Conservation (phyloP, 2,113 vertebrate species). For the Ancistrus triradiatus region DNA sequence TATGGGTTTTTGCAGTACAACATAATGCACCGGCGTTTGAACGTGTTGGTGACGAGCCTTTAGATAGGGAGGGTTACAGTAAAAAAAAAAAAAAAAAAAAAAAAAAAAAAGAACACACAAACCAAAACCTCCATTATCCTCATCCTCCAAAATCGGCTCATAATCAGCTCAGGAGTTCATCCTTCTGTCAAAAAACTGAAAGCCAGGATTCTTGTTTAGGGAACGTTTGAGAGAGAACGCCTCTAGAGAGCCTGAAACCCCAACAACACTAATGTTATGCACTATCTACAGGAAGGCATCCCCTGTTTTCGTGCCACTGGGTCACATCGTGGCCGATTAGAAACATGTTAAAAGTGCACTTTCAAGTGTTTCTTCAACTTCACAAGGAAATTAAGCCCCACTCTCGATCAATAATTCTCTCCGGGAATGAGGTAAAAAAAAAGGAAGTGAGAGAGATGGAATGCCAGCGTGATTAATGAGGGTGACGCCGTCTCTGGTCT, state of each 20-base stretch:
- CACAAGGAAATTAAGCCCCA: conserved; percentile 66
- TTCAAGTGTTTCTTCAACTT: conserved; percentile 57
- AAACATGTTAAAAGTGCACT: conserved; percentile 65
- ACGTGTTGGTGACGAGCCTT: too few species aligned
- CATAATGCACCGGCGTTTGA: too few species aligned
- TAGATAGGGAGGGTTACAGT: conserved; percentile 17
- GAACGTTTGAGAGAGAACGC: too few species aligned
- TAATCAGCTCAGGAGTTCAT: conserved; percentile 34
- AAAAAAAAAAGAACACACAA: conserved; percentile 7
- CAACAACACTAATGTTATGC: conserved; percentile 30
- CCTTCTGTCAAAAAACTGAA: conserved; percentile 14
- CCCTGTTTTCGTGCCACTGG: conserved; percentile 37
- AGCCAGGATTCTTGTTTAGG: too few species aligned
- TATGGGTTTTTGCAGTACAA: too few species aligned
- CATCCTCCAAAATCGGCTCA: conserved; percentile 20
- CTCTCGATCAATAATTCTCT: conserved; percentile 71
- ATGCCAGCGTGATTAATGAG: conserved; percentile 71
- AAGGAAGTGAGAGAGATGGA: conserved; percentile 44
- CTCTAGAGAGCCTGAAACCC: not conserved
- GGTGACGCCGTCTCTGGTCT: conserved; percentile 68
- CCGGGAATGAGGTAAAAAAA: conserved; percentile 59
- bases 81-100: conserved; percentile 2
- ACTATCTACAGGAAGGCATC: conserved; percentile 55
- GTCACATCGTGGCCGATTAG: conserved; percentile 59
- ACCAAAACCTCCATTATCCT: conserved; percentile 35